Conservation (phyloP, 1,140 invertebrate species). For the Zaprionus inermis region DNA sequence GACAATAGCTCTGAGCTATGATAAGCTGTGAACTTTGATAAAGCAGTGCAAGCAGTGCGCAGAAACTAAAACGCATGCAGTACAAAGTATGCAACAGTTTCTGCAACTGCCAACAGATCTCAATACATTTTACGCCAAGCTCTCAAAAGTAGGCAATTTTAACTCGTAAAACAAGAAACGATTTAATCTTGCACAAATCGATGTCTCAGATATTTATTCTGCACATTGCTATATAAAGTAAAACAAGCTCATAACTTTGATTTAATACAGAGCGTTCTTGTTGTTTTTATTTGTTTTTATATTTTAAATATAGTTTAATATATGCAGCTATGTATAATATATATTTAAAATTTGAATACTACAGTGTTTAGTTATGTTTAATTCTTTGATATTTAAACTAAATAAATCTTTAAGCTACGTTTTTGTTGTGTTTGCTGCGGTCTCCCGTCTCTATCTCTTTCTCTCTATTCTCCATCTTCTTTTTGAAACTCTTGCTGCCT, state of each 20-base stretch:
- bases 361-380: slow-evolving; percentile 63
- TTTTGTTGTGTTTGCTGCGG: slow-evolving; percentile 61
- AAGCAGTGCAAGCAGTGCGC: no score
- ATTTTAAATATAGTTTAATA: slow-evolving; percentile 80
- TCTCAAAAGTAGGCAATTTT: no score
- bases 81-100: no score
- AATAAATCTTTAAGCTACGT: slow-evolving; percentile 66
- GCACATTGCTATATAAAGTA: slow-evolving; percentile 1
- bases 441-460: slow-evolving; percentile 2
- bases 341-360: slow-evolving; percentile 82
- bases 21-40: not conserved
- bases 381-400: slow-evolving; percentile 67
- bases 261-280: slow-evolving; percentile 69
- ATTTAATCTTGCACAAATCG: no score
- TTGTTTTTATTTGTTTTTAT: slow-evolving; percentile 72
- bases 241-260: slow-evolving; percentile 9
- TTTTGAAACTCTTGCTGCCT: not conserved
- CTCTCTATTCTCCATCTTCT: slow-evolving; percentile 3
- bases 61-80: no score
- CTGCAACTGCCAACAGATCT: no score
- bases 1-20: not conserved
- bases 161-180: no score
- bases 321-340: slow-evolving; percentile 67
- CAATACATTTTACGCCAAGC: no score
- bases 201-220: no score